Evolutionary conservation across 2,113 vertebrate species (phyloP).

Genomic region (Nibea albiflora): DNA sequence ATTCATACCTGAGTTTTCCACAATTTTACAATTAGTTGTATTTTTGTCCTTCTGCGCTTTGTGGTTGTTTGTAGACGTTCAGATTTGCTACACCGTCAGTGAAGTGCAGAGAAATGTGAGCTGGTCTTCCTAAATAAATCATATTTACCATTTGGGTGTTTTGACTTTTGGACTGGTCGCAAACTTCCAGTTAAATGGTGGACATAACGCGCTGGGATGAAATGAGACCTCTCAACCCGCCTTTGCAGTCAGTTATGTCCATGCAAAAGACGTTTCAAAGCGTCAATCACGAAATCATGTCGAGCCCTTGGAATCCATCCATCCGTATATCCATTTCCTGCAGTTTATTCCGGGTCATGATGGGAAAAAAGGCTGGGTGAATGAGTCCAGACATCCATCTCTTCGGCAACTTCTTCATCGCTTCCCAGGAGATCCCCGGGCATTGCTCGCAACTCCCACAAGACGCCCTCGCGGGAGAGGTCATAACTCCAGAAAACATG

Average conservation of each 20-base stretch:
- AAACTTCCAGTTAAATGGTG: background rate
- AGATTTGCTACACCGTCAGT: background rate
- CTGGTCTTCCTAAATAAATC: too few relatives aligned
- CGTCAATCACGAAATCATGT: background rate
- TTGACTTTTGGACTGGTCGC: background rate
- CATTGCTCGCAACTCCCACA: background rate
- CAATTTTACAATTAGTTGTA: too few relatives aligned
- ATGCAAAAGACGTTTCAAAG: background rate
- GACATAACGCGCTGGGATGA: background rate
- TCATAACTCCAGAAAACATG: background rate
- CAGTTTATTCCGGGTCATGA: background rate
- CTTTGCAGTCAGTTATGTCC: background rate
- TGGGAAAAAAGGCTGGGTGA: background rate
- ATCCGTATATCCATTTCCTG: background rate
- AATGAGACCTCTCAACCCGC: background rate
- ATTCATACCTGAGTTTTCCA: background rate
- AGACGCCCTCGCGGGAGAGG: background rate
- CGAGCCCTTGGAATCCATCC: background rate
- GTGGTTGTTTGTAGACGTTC: too few relatives aligned
- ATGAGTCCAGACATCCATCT: background rate
- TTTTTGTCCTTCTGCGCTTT: background rate
- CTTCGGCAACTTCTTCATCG: background rate
- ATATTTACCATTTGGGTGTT: background rate
- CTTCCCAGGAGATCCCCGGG: background rate
- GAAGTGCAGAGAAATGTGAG: background rate